Evolutionary conservation across 2,888 invertebrate genomes (phyloP), one percentile per base, ranked within the genome.

Genomic region (Netelia inedita): DNA sequence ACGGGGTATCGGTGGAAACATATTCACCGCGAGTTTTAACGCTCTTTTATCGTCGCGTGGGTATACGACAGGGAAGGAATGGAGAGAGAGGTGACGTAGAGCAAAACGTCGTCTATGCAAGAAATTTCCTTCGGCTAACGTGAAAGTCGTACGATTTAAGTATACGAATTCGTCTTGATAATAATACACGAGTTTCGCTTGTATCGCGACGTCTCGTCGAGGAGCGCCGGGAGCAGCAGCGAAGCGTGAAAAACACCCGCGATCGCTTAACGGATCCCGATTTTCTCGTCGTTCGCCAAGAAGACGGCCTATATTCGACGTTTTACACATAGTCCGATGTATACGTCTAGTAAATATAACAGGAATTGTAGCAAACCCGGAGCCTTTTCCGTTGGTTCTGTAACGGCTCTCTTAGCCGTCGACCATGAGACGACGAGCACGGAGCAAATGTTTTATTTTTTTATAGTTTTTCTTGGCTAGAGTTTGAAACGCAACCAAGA

Each of bases 181-280:
- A 46, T 46, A 46, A 46, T 46, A 46, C 14, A 46, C 59, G 14
- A 11, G 14, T 46, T 46, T 10, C 14, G 14, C 46, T 46, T 53
- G 21, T 59, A 11, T 66, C 43, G 59, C 23, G 16, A 41, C 28
- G 10, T 23, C 11, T 16, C 66, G 68, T 28, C 66, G 68, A n/a
- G 75, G 43, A 55, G 35, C 69, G 57, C 21, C 75, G 28, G 19
- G 28, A 23, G 53, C 75, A 72, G 81, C 89, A 87, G 86, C 88
- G 81, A 74, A 89, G 91, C 91, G 89, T 91, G 90, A 91, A 91
- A 89, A 91, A 90, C 89, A 85, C 82, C 81, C 74, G 72, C 86
- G 88, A 88, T 87, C 88, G 87, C 86, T 88, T 87, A 89, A 88
- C 89, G 87, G 86, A 41, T 68, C 65, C 53, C 72, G 53, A 61